Conservation (phyloP, 2,888 invertebrate species). For the Drosophila mimica region DNA sequence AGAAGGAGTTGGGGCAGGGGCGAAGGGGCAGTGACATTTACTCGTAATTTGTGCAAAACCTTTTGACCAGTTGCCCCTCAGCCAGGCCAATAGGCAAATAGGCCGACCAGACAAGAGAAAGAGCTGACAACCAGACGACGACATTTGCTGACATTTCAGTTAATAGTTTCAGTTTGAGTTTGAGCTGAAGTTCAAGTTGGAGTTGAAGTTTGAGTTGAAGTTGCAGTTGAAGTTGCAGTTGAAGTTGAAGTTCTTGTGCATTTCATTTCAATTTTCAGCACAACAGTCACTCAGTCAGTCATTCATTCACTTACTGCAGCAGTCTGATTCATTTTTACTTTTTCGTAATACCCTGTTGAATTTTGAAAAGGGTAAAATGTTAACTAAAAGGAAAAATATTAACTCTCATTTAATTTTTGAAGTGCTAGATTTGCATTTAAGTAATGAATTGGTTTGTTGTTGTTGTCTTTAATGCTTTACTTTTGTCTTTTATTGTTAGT, state of each 20-base stretch:
- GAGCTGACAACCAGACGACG: conserved; percentile 5
- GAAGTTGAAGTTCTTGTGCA: conserved; percentile 38
- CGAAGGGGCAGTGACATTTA: conserved; percentile 52
- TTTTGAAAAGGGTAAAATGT: background rate
- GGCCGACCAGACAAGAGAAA: conserved; percentile 30
- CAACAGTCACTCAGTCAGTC: conserved; percentile 38
- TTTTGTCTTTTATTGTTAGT: too few relatives aligned
- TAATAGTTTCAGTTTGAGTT: conserved; percentile 4
- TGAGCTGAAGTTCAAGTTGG: background rate
- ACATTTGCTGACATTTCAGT: conserved; percentile 9
- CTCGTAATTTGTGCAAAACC: conserved; percentile 73
- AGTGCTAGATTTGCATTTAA: too few relatives aligned
- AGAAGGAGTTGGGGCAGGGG: background rate
- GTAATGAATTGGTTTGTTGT: too few relatives aligned
- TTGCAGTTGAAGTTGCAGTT: background rate
- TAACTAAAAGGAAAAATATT: background rate
- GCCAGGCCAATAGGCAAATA: conserved; percentile 12
- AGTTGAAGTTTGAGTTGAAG: background rate
- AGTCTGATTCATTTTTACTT: background rate
- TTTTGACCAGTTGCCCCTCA: conserved; percentile 38
- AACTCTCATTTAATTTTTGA: background rate
- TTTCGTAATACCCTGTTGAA: background rate
- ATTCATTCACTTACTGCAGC: conserved; percentile 39
- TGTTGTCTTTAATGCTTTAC: too few relatives aligned
- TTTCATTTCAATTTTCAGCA: conserved; percentile 64